Conservation (phyloP, 2,113 vertebrate species). For the Oostethus manadensis region DNA sequence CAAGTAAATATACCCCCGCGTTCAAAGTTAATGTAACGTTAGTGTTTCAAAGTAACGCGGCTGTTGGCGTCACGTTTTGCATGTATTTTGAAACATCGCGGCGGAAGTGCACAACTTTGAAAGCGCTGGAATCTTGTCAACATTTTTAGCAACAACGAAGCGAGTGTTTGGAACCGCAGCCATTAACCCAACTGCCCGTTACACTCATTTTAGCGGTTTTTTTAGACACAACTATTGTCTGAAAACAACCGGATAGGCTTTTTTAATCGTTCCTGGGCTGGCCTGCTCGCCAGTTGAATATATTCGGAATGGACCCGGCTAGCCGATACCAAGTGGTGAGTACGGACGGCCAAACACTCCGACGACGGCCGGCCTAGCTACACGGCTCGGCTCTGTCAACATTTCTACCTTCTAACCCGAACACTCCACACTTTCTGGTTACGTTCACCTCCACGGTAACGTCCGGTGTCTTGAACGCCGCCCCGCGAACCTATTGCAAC, state of each 20-base stretch:
- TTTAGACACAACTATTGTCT: background rate
- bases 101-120: background rate
- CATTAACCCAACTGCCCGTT: conserved; percentile 23
- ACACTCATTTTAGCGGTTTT: background rate
- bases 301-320: conserved; percentile 57
- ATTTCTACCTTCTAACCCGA: background rate
- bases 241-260: no score
- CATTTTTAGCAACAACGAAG: background rate
- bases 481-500: background rate
- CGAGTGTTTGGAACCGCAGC: conserved; percentile 12
- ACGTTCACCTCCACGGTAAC: background rate
- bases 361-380: conserved; percentile 1
- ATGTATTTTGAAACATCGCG: background rate
- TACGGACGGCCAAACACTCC: conserved; percentile 13
- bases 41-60: background rate
- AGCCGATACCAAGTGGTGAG: conserved; percentile 70
- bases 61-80: background rate
- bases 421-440: background rate
- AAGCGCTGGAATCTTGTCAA: background rate
- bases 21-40: background rate
- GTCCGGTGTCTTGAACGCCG: background rate
- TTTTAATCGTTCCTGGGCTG: conserved; percentile 25
- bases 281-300: conserved; percentile 31
- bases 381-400: background rate
- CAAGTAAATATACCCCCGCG: no score